Base-by-base conservation (phyloP, 2,888 invertebrate genomes). In the Eupithecia abbreviata region DNA sequence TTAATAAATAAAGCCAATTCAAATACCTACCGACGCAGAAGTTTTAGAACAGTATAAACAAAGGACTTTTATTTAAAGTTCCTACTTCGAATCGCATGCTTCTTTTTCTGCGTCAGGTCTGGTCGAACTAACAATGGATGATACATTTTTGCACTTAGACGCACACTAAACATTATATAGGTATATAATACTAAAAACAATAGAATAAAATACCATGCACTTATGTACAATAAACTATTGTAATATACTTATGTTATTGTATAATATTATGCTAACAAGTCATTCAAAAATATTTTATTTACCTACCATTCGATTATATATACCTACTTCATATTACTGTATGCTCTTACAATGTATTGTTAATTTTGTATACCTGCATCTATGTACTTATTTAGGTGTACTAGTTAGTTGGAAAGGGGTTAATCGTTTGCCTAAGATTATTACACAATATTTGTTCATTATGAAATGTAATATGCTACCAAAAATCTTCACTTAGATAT, bases 171-270 rank as follows among this genome's bases (percentile, higher is more conserved):
- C 75, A 75, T 55, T 73, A 73, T 78, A 43, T 65, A 73, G 13
- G n/a, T 55, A 75, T 67, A 45, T 72, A 73, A 5, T 18, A 69
- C 43, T 68, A 43, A 47, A 69, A 51, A 79, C 78, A 73, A 83
- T 81, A 82, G 90, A 91, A 90, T 90, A 90, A 89, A 86, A 90
- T 90, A 90, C 91, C 92, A 92, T 92, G 92, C 92, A 92, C 92
- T 91, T 85, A n/a, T n/a, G n/a, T n/a, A 75, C 79, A 74, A 71
- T 67, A 58, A 74, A 43, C 10, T 67, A 73, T 43, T 74, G 49
- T 70, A 75, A 51, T 49, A 71, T 47, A 30, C 5, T 15, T 66
- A 73, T 70, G 70, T 66, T 72, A 47, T 45, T 67, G 42, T 74
- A 68, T 13, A 55, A 71, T 71, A n/a, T 55, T 77, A 70, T 74